Evolutionary conservation across 2,113 vertebrate species (phyloP), one percentile per base, ranked within the genome.

Genomic region (Eubucco bourcierii): DNA sequence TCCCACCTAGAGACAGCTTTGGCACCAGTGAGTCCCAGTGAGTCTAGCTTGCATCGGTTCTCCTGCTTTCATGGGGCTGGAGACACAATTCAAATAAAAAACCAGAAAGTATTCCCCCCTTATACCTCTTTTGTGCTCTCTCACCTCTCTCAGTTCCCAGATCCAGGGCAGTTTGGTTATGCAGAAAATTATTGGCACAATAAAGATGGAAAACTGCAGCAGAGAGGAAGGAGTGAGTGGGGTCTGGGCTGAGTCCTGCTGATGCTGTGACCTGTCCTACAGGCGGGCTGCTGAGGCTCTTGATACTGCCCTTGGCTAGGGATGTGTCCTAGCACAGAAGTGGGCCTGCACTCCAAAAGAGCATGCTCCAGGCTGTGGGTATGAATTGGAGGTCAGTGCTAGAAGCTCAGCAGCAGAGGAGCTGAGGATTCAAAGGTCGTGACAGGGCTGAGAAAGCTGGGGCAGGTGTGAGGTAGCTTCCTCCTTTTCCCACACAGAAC

Each of bases 41-140:
- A 76, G 44, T 63, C 52, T 19, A 4, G 23, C 3, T 85, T 27
- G 14, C 3, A 2, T 33, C 31, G 16, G 6, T 46, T 37, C 2
- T 2, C 5, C 24, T 41, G 47, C 75, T 84, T 81, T 65, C 12
- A 2, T 4, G 46, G 31, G 55, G n/a, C 56, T 61, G 58, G 12
- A 68, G 87, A 33, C 1, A 1, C 18, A 20, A 63, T 39, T 65
- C 18, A 29, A 72, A 29, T 16, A 25, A 34, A 41, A 19, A 37
- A 16, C 28, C 3, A 18, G 6, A 11, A 6, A 4, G 24, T 53
- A 17, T 71, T 75, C 18, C 80, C 5, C 9, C 4, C 15, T 55
- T 6, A 17, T 56, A 4, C 23, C 3, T 10, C 29, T 52, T 59
- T 6, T 41, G 18, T 1, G 1, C 4, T 1, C 13, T 4, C 2